phyloP scores from a whole-genome alignment of 2,888 invertebrate genomes.

The Prenolepis imparis region DNA sequence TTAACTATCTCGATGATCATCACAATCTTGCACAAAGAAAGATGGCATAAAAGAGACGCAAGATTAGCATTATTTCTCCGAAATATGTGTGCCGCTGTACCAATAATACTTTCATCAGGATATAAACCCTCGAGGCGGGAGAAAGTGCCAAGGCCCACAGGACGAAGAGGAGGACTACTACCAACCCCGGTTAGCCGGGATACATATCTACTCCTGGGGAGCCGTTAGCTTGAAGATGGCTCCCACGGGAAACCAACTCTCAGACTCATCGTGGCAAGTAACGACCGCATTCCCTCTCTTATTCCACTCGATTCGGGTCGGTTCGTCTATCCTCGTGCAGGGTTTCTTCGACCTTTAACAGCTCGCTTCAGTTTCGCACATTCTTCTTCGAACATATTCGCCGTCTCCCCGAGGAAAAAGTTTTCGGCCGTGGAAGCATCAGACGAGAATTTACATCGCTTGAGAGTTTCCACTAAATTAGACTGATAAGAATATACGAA shows the following conservation, averaged over 20 bases:
- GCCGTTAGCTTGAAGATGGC: constrained; percentile 81
- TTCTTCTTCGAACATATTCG: constrained; percentile 54
- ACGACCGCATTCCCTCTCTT: constrained; percentile 79
- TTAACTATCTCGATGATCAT: constrained; percentile 52
- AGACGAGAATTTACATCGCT: not conserved
- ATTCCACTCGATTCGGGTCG: constrained; percentile 73
- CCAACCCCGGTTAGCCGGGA: constrained; percentile 69
- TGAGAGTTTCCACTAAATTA: constrained; percentile 19
- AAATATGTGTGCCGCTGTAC: constrained; percentile 53
- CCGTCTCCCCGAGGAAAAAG: constrained; percentile 38
- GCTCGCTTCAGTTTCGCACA: constrained; percentile 77
- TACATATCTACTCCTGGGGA: constrained; percentile 81
- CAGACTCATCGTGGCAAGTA: constrained; percentile 83
- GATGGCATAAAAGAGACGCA: constrained; percentile 58
- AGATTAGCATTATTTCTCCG: constrained; percentile 46
- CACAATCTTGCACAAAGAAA: constrained; percentile 45
- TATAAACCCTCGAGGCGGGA: constrained; percentile 69
- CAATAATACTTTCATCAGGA: constrained; percentile 77
- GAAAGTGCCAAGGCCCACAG: constrained; percentile 74
- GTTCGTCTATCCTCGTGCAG: constrained; percentile 71
- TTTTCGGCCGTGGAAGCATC: constrained; percentile 13
- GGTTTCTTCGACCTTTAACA: constrained; percentile 76
- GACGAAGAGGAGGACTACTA: constrained; percentile 58
- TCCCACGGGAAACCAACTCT: constrained; percentile 83
- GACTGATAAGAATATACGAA: not conserved